phyloP scores from a whole-genome alignment of 2,888 invertebrate genomes.

The Drosophila yooni region DNA sequence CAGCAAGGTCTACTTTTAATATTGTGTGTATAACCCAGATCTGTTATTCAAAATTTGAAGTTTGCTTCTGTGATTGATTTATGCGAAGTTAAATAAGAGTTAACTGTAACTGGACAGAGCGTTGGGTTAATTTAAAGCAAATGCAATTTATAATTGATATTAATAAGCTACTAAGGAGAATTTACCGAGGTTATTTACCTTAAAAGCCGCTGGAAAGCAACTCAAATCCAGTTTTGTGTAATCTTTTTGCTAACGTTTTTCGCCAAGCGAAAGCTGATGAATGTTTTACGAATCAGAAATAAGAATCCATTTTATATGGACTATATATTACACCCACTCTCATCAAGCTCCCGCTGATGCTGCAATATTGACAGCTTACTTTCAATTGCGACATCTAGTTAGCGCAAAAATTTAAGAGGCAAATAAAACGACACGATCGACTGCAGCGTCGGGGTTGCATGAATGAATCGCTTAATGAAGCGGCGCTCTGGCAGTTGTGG shows the following conservation, averaged over 20 bases:
- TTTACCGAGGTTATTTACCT: not conserved
- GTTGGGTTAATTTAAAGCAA: not conserved
- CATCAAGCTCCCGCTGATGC: constrained; percentile 13
- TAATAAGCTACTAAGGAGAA: not conserved
- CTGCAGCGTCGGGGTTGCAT: constrained; percentile 51
- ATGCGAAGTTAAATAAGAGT: not conserved
- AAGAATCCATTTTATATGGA: constrained; percentile 8
- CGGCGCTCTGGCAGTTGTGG: constrained; percentile 48
- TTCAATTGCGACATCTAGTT: constrained; percentile 81
- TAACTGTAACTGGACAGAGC: not conserved
- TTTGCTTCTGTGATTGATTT: not conserved
- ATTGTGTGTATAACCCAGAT: constrained; percentile 26
- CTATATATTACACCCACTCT: constrained; percentile 15
- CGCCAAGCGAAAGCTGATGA: constrained; percentile 1
- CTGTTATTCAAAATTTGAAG: constrained; percentile 19
- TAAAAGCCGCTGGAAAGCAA: not conserved
- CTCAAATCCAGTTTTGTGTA: not conserved
- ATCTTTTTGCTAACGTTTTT: not conserved
- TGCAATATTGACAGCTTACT: constrained; percentile 75
- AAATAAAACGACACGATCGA: constrained; percentile 78
- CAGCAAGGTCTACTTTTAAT: constrained; percentile 2
- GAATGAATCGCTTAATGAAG: constrained; percentile 81
- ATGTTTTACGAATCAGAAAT: not conserved
- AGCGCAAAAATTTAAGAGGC: constrained; percentile 74
- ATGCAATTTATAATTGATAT: not conserved